Conservation (phyloP, 2,113 vertebrate genomes). For the Onychostruthus taczanowskii region DNA sequence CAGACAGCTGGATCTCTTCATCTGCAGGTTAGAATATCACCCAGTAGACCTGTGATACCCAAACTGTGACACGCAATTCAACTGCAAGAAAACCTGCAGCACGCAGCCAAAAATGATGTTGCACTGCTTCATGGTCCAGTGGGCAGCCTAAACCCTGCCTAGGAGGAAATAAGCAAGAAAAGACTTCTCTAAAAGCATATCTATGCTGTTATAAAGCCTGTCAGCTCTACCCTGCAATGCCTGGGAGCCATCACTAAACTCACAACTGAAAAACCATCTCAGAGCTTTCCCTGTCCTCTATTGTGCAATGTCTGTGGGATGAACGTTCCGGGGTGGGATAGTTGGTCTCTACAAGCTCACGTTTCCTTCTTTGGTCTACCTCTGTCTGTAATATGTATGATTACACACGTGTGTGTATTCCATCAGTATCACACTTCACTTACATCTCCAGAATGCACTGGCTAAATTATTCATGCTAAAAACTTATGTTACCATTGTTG, state of each 20-base stretch:
- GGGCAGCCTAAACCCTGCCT: neutral
- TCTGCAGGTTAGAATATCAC: neutral
- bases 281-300: neutral
- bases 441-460: neutral
- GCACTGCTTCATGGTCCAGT: neutral
- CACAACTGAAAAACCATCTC: neutral
- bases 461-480: neutral
- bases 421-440: neutral
- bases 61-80: neutral
- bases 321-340: rapidly evolving
- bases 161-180: neutral
- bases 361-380: neutral
- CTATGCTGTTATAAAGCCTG: neutral
- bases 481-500: neutral
- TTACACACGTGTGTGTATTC: neutral
- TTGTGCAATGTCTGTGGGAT: neutral
- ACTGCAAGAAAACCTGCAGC: neutral
- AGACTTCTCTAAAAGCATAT: neutral
- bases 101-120: neutral
- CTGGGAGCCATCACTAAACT: neutral
- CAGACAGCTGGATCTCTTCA: neutral
- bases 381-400: neutral
- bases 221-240: neutral
- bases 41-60: neutral
- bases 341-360: neutral